Base-by-base conservation (phyloP, 2,113 vertebrate species). In the Prinia subflava region DNA sequence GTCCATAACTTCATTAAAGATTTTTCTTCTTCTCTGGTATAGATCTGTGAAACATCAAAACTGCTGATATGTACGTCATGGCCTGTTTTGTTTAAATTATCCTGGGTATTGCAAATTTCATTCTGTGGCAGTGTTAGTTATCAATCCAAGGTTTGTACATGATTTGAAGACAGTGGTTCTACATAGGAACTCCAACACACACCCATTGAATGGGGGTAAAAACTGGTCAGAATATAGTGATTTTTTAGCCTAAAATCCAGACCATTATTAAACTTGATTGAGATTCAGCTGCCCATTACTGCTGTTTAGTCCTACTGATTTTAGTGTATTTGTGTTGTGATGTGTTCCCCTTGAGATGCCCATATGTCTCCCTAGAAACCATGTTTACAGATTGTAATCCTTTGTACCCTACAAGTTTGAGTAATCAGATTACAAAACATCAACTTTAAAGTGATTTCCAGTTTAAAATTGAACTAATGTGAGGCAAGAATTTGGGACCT, bases 321-420 rank as follows among this genome's bases (percentile, higher is more conserved):
- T 78, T 47, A 37, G 15, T 86, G n/a, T 75, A 30, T 82, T 79
- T 85, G 16, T 80, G 46, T 89, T 64, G 50, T 47, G n/a, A 76
- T 91, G 56, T 59, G 19, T 35, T 52, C 28, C 21, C 41, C 80
- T 77, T 85, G 78, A 92, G 52, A 57, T 53, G 19, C 31, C 15
- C 7, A 15, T 77, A 50, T 39, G 6, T 89, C 95, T 91, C 52
- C 56, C 59, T 91, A 65, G 84, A 91, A 95, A 65, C 39, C 24
- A 14, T 82, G 42, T 85, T 96, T 94, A 67, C 81, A 88, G 75
- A 39, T 50, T 92, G 81, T 79, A 92, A 91, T 95, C 50, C 57
- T 87, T 76, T 92, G 53, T 89, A n/a, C 60, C 60, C 18, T 89
- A 37, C 52, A 63, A 57, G 15, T 62, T 11, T 75, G 23, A 68